Conservation (phyloP, 1,140 invertebrate species). For the Calycopis cecrops region DNA sequence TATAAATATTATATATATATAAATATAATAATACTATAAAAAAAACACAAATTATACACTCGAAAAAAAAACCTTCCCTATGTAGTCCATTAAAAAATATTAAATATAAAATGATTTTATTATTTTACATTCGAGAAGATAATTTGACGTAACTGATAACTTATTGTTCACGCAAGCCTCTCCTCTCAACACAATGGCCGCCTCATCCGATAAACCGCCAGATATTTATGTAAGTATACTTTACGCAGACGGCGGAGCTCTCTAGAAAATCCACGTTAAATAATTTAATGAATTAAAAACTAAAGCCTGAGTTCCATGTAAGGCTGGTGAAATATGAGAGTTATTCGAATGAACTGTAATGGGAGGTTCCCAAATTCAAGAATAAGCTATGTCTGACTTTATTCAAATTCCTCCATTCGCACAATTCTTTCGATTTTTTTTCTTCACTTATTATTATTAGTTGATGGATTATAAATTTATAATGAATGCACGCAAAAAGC, state of each 20-base stretch:
- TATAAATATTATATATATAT: too few relatives aligned
- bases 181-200: slow-evolving; percentile 23
- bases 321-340: slow-evolving; percentile 23
- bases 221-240: slow-evolving; percentile 60
- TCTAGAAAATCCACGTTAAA: slow-evolving; percentile 39
- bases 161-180: slow-evolving; percentile 25
- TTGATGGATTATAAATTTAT: too few relatives aligned
- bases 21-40: too few relatives aligned
- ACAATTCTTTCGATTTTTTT: too few relatives aligned
- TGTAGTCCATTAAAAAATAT: too few relatives aligned
- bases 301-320: slow-evolving; percentile 18
- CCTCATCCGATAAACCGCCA: slow-evolving; percentile 37
- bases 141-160: neutral
- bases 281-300: slow-evolving; percentile 44
- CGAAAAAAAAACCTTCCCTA: too few relatives aligned
- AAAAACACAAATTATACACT: too few relatives aligned
- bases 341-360: slow-evolving; percentile 27
- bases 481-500: too few relatives aligned
- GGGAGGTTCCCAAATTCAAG: slow-evolving; percentile 26
- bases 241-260: slow-evolving; percentile 51
- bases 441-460: too few relatives aligned
- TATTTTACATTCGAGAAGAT: too few relatives aligned
- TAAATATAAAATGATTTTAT: too few relatives aligned
- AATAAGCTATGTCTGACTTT: neutral
- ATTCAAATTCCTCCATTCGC: too few relatives aligned